Base-by-base conservation (phyloP, 2,113 vertebrate species). In the Peromyscus polionotus region DNA sequence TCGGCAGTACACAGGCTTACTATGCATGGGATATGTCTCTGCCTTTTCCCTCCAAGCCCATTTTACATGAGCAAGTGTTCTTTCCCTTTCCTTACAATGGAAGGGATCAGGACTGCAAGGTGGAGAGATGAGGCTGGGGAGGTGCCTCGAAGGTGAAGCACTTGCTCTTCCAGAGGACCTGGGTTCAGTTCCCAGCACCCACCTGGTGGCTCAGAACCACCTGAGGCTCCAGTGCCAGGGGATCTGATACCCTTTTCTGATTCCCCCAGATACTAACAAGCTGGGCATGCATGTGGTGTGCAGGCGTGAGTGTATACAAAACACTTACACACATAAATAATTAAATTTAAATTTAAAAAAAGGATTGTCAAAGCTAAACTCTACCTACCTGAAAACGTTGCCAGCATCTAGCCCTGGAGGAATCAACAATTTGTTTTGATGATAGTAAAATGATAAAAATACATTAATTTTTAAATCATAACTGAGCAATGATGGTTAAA, bases 381-480 rank as follows among this genome's bases (percentile, higher is more conserved):
- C 20, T n/a, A 13, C 10, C 88, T 65, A 57, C 59, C 8, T 83
- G 42, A 67, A 31, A 48, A 63, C 16, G 20, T 54, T 84, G 65
- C 48, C 33, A 51, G 51, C 7, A 17, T 83, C 54, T 42, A 90
- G 39, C 68, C 67, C 39, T 28, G 7, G 83, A 65, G 36, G 48
- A 80, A 70, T 72, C n/a, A 91, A 76, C 26, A 84, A 48, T n/a
- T 88, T 48, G 10, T 17, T 88, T 88, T 94, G 75, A 76, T 88
- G 48, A 6, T 7, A 91, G 20, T n/a, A 79, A 88, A 93, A 67
- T 72, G 67, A 91, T 48, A 85, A 93, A 88, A 68, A 17, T 65
- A 36, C 1, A 54, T 39, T 94, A 7, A 67, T 83, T 93, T 92
- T 93, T 57, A 85, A 91, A 83, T 84, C 45, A 94, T 67, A 73